phyloP scores from a whole-genome alignment of 2,888 invertebrate genomes.

The Mantis religiosa region DNA sequence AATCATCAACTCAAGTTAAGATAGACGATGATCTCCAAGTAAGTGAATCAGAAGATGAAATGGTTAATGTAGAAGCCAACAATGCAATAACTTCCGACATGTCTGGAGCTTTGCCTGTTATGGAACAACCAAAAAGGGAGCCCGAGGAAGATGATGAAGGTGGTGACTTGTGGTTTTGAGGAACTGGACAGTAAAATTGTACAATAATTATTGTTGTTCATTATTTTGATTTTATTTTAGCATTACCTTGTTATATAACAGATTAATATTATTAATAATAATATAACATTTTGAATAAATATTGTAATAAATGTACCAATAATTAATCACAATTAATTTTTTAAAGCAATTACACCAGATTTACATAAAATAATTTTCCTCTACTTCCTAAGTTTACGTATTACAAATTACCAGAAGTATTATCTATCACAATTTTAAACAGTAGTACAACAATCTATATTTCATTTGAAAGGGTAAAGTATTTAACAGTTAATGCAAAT shows the following conservation, averaged over 20 bases:
- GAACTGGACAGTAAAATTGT: background rate
- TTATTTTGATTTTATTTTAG: background rate
- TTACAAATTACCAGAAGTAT: background rate
- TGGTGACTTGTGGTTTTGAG: constrained; percentile 58
- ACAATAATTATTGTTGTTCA: background rate
- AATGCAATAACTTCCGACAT: constrained; percentile 15
- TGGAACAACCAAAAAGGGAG: constrained; percentile 36
- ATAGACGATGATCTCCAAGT: constrained; percentile 72
- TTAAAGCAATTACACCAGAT: background rate
- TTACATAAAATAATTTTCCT: background rate
- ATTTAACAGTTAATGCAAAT: background rate
- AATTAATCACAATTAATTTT: background rate
- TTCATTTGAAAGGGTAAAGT: background rate
- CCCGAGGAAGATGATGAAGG: constrained; percentile 49
- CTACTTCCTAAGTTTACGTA: background rate
- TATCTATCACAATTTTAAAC: background rate
- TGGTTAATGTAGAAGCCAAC: constrained; percentile 31
- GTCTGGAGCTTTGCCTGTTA: constrained; percentile 20
- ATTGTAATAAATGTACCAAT: background rate
- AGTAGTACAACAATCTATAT: background rate
- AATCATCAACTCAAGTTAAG: constrained; percentile 48
- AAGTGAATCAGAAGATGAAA: constrained; percentile 71
- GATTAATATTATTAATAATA: background rate
- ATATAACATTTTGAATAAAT: constrained; percentile 6
- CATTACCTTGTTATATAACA: constrained; percentile 5